Evolutionary conservation across 2,888 invertebrate genomes (phyloP), one percentile per base, ranked within the genome.

Genomic region (Meandrusa payeni): DNA sequence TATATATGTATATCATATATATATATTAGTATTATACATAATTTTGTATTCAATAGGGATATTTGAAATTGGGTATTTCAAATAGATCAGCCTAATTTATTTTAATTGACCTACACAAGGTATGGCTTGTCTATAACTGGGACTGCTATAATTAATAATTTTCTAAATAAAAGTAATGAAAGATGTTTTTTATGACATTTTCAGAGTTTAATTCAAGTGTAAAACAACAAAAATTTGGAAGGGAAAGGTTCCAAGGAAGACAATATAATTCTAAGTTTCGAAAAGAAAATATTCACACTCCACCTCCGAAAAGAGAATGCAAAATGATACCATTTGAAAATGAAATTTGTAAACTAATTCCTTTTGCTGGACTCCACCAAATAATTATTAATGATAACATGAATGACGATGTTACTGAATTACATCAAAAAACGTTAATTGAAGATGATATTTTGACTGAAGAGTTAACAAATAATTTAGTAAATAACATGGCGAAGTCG

Each of bases 281-380:
- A 11, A 39, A 39, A 13, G 33, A 39, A 34, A 39, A 12, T 11
- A 10, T 23, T 6, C 13, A 26, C 10, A 39, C 28, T 20, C 33
- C 27, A 31, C 23, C 10, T 7, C 9, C 31, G 7, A 54, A 51
- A 23, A 55, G 41, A 38, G 33, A 42, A 24, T 47, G 47, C 32
- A 64, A 65, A 54, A 32, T 47, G 13, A 38, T 68, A 36, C 66
- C 69, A 22, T 11, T 29, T 31, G 24, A 50, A 23, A 57, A 62
- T 49, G 66, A 68, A 32, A 61, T 55, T n/a, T 66, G 60, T 46
- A 82, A 75, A 52, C 61, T 90, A 7, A 66, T 64, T 55, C 77
- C 86, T 29, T 90, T 90, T 64, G 46, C 70, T 57, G 90, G 90
- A 29, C 89, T 87, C 47, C 68, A 79, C 48, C 55, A 70, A 50